A percentile compares a stretch with the other conserved stretches of the same genome.
These are phyloP conservation scores for Samia ricini DNA, from an alignment of 1,140 invertebrate species.

Conservation along the genomic window DNA sequence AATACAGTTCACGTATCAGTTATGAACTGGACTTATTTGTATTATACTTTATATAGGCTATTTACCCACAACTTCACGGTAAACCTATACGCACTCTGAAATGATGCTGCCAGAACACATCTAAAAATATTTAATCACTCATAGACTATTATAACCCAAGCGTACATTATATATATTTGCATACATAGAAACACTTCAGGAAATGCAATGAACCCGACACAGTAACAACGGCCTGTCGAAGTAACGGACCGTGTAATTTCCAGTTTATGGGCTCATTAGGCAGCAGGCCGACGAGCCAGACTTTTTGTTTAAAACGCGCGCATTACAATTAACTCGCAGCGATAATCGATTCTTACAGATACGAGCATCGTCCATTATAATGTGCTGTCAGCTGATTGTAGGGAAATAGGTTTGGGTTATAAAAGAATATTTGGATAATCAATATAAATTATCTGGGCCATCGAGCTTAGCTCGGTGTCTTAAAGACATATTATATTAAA, in stretches of 20 bases:
- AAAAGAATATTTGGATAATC: background rate
- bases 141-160: slow-evolving; percentile 3
- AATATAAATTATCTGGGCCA: too few species aligned
- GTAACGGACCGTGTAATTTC: slow-evolving; percentile 66
- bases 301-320: slow-evolving; percentile 57
- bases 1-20: too few species aligned
- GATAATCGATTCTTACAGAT: slow-evolving; percentile 65
- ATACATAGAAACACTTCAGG: slow-evolving; percentile 12
- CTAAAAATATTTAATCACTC: too few species aligned
- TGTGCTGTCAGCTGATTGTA: background rate
- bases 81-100: too few species aligned
- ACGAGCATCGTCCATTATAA: slow-evolving; percentile 22
- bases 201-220: slow-evolving; percentile 21
- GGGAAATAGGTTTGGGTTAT: background rate
- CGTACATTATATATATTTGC: background rate
- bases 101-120: too few species aligned
- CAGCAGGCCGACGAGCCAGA: slow-evolving; percentile 50
- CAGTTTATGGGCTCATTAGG: slow-evolving; percentile 68
- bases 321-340: slow-evolving; percentile 69
- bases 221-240: slow-evolving; percentile 45
- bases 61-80: too few species aligned
- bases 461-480: too few species aligned
- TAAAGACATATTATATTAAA: too few species aligned
- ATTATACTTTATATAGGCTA: too few species aligned
- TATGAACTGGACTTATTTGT: too few species aligned